Conservation (phyloP, 2,888 invertebrate species). For the Leucania comma region DNA sequence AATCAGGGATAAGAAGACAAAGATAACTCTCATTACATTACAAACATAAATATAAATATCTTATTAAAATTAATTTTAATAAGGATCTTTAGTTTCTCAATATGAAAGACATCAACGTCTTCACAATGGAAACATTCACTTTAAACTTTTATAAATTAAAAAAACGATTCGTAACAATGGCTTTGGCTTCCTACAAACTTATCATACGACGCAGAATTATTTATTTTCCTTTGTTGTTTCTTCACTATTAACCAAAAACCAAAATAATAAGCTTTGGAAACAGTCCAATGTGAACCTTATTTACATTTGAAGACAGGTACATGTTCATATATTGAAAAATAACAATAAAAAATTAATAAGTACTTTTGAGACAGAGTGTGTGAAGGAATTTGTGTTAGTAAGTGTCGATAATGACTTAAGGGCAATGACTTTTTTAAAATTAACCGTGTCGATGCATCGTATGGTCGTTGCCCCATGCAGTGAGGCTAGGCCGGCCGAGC, state of each 20-base stretch:
- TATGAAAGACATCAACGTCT: conserved; percentile 77
- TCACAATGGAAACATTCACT: conserved; percentile 25
- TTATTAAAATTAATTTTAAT: neutral
- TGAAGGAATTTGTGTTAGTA: conserved; percentile 44
- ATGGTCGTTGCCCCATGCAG: conserved; percentile 82
- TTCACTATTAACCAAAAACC: conserved; percentile 4
- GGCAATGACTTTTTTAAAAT: conserved; percentile 85
- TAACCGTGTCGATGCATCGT: conserved; percentile 79
- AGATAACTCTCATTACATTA: neutral
- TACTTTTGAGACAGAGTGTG: conserved; percentile 4
- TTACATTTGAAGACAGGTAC: neutral
- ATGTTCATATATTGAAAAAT: conserved; percentile 14
- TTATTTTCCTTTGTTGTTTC: conserved; percentile 8
- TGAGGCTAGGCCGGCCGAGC: conserved; percentile 70
- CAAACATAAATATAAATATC: neutral
- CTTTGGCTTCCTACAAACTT: neutral
- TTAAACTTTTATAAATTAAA: neutral
- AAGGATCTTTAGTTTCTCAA: conserved; percentile 36
- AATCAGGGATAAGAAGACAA: neutral
- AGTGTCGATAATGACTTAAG: conserved; percentile 71
- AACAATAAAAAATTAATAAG: conserved; percentile 15
- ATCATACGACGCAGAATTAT: conserved; percentile 6
- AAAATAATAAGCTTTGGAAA: neutral
- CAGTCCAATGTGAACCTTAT: conserved; percentile 20
- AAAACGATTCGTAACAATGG: neutral